Conservation (phyloP, 37 sponge, comb jelly and placozoan genomes). For the Ephydatia muelleri region DNA sequence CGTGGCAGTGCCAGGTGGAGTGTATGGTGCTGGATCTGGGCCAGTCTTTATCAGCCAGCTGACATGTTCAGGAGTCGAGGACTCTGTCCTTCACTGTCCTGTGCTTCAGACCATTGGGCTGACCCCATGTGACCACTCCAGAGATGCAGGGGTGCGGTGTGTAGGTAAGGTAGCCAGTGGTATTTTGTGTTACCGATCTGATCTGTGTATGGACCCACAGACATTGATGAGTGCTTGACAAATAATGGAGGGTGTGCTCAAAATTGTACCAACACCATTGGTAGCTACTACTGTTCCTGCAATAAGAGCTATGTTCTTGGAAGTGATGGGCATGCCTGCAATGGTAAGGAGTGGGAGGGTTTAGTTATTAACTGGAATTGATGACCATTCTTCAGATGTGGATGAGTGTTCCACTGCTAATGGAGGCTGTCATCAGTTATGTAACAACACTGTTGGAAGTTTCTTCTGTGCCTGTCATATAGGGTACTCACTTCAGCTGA, state of each 20-base stretch:
- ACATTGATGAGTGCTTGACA: slow-evolving; percentile 39
- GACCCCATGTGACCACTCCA: slow-evolving; percentile 20
- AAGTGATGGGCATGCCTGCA: slow-evolving; percentile 8
- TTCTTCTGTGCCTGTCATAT: slow-evolving; percentile 34
- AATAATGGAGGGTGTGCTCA: slow-evolving; percentile 43
- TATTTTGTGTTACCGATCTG: not conserved
- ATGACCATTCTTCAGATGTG: not conserved
- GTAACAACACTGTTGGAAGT: slow-evolving; percentile 29
- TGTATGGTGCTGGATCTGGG: slow-evolving; percentile 29
- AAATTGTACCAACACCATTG: slow-evolving; percentile 42
- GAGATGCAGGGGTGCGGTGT: slow-evolving; percentile 35
- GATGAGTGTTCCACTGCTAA: not conserved
- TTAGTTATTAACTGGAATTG: not conserved
- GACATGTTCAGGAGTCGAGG: not conserved
- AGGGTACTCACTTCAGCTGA: not conserved
- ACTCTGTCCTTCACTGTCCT: slow-evolving; percentile 5
- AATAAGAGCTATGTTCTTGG: not conserved
- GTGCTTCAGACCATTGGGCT: not conserved
- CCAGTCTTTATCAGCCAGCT: slow-evolving; percentile 3
- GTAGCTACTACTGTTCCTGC: slow-evolving; percentile 42
- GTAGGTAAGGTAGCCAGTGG: slow-evolving; percentile 26
- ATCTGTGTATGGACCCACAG: slow-evolving; percentile 9
- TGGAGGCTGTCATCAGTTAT: slow-evolving; percentile 24
- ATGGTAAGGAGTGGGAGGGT: slow-evolving; percentile 25
- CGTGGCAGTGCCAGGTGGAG: not conserved